Percentiles rank a stretch among this genome's conserved stretches.
Evolutionary conservation across 2,113 vertebrate genomes (phyloP).

Genomic region (Nibea albiflora): DNA sequence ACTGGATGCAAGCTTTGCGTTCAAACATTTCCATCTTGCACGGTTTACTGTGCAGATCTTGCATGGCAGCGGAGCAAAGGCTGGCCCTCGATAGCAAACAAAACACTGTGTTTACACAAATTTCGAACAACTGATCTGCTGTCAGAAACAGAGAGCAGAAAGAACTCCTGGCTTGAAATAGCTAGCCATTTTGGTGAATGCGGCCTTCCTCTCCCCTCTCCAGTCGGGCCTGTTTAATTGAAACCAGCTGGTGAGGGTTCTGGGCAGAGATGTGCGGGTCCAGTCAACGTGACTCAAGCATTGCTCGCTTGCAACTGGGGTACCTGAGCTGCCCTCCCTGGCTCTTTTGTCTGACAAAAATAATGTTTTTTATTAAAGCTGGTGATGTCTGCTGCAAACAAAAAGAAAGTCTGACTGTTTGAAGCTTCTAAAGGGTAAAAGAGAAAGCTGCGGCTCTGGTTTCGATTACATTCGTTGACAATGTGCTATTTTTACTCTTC

Average conservation of each 20-base stretch:
- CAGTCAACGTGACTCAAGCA: slow-evolving; percentile 59
- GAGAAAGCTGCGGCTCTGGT: slow-evolving; percentile 55
- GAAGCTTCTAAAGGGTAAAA: not conserved
- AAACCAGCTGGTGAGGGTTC: slow-evolving; percentile 69
- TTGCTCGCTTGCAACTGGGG: not conserved
- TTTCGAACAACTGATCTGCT: slow-evolving; percentile 56
- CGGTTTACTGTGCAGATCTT: slow-evolving; percentile 2
- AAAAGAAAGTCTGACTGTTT: slow-evolving; percentile 39
- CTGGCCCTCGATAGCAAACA: slow-evolving; percentile 46
- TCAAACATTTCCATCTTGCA: slow-evolving; percentile 28
- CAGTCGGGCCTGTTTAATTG: slow-evolving; percentile 65
- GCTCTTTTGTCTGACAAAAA: slow-evolving; percentile 50
- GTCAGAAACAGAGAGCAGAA: slow-evolving; percentile 52
- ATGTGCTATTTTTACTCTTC: slow-evolving; percentile 60
- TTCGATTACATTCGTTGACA: slow-evolving; percentile 60
- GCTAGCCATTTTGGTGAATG: slow-evolving; percentile 54
- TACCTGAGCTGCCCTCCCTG: slow-evolving; percentile 52
- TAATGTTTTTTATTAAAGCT: slow-evolving; percentile 40
- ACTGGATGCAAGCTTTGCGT: slow-evolving; percentile 1
- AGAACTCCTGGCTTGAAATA: slow-evolving; percentile 61
- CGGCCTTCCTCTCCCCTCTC: slow-evolving; percentile 53
- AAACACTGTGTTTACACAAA: slow-evolving; percentile 63
- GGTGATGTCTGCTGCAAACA: slow-evolving; percentile 32
- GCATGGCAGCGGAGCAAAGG: slow-evolving; percentile 19
- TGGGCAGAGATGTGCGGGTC: slow-evolving; percentile 49